Conservation (phyloP, 2,113 vertebrate species). For the Phalacrocorax aristotelis region DNA sequence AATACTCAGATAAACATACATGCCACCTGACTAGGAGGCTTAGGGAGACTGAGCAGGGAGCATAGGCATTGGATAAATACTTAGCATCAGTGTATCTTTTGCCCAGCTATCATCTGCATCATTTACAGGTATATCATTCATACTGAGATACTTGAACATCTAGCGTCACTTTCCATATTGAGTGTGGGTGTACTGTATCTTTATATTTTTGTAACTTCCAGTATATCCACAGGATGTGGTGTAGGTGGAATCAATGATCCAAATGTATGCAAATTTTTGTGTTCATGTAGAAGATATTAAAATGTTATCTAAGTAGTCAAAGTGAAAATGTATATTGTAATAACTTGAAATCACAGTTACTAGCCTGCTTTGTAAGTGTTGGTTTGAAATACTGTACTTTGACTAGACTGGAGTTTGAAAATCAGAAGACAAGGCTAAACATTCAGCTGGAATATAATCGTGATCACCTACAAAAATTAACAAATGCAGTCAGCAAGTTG, state of each 20-base stretch:
- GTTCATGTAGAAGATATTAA: neutral
- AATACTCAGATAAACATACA: neutral
- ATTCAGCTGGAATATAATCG: constrained; percentile 84
- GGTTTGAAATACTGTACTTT: constrained; percentile 13
- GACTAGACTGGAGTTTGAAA: constrained; percentile 89
- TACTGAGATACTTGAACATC: neutral
- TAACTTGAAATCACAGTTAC: neutral
- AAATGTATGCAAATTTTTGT: neutral
- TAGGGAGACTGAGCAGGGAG: neutral
- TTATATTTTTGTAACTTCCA: neutral
- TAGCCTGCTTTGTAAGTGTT: neutral
- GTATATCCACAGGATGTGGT: neutral
- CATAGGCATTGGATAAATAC: neutral
- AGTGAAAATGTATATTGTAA: neutral
- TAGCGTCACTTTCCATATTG: neutral
- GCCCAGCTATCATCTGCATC: neutral
- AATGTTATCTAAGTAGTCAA: neutral
- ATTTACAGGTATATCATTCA: neutral
- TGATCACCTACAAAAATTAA: constrained; percentile 78
- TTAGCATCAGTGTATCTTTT: neutral
- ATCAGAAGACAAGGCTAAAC: constrained; percentile 80
- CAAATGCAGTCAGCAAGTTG: constrained; percentile 57
- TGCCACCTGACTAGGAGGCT: neutral
- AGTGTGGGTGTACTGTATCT: neutral
- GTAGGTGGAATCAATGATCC: neutral